Evolutionary conservation across 2,888 invertebrate species (phyloP).

Genomic region (Metalampra italica): DNA sequence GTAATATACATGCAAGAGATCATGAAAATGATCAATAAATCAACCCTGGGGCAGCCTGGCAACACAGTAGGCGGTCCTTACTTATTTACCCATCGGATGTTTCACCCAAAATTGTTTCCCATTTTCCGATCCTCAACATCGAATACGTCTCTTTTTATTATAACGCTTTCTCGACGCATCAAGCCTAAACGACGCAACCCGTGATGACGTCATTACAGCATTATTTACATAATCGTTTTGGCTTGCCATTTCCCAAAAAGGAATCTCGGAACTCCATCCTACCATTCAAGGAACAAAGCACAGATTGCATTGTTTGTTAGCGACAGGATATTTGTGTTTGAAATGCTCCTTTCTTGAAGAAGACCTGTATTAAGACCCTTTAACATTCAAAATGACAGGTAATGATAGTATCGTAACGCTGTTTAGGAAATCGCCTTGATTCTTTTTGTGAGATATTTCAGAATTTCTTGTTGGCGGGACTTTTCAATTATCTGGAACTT

Average conservation of each 20-base stretch:
- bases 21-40: no score
- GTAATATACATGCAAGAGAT: no score
- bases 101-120: conserved; percentile 13
- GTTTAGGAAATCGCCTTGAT: conserved; percentile 11
- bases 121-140: conserved; percentile 21
- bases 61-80: neutral
- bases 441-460: neutral
- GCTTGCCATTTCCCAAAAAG: conserved; percentile 23
- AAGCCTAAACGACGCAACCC: conserved; percentile 50
- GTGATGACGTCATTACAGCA: conserved; percentile 58
- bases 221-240: conserved; percentile 61
- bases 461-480: neutral
- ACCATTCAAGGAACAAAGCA: conserved; percentile 15
- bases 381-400: conserved; percentile 44
- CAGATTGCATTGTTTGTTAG: conserved; percentile 15
- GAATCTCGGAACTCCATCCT: conserved; percentile 21
- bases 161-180: conserved; percentile 46
- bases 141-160: conserved; percentile 51
- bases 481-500: no score
- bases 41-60: no score
- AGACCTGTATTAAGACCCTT: conserved; percentile 41
- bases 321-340: conserved; percentile 24
- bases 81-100: conserved; percentile 1
- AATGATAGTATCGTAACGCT: conserved; percentile 24
- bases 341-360: conserved; percentile 33